Conservation (phyloP, 2,888 invertebrate genomes). For the Drosophila algonquin region DNA sequence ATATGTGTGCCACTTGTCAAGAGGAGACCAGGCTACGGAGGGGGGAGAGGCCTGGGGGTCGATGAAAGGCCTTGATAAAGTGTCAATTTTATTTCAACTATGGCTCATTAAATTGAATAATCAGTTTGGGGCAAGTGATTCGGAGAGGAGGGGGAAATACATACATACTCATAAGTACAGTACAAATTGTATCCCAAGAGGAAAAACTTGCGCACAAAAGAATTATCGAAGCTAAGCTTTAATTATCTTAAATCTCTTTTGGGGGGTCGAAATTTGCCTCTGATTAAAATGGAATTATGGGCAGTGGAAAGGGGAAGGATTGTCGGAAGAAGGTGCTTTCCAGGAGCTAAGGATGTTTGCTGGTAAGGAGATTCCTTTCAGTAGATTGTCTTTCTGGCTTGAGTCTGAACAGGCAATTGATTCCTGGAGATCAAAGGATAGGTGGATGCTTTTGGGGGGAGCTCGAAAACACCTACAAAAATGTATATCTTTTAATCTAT, state of each 20-base stretch:
- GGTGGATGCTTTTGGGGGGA: neutral
- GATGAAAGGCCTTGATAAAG: constrained; percentile 29
- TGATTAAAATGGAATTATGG: neutral
- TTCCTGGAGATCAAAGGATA: neutral
- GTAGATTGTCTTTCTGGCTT: neutral
- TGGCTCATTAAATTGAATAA: constrained; percentile 27
- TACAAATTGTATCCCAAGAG: neutral
- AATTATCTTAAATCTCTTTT: neutral
- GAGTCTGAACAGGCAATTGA: neutral
- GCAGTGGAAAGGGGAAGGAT: neutral
- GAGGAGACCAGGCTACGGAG: neutral
- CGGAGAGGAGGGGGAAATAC: too few relatives aligned
- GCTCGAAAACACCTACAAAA: neutral
- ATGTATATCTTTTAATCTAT: neutral
- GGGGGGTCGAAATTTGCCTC: neutral
- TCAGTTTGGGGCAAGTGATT: neutral
- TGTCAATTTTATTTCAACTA: constrained; percentile 25
- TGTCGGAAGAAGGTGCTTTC: too few relatives aligned
- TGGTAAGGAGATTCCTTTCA: neutral
- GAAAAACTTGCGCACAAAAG: neutral
- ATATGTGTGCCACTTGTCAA: constrained; percentile 42
- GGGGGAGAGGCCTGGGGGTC: neutral
- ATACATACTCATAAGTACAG: too few relatives aligned
- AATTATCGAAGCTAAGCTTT: neutral
- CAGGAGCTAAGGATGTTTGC: neutral